Conservation (phyloP, 2,113 vertebrate species). For the Heteronetta atricapilla region DNA sequence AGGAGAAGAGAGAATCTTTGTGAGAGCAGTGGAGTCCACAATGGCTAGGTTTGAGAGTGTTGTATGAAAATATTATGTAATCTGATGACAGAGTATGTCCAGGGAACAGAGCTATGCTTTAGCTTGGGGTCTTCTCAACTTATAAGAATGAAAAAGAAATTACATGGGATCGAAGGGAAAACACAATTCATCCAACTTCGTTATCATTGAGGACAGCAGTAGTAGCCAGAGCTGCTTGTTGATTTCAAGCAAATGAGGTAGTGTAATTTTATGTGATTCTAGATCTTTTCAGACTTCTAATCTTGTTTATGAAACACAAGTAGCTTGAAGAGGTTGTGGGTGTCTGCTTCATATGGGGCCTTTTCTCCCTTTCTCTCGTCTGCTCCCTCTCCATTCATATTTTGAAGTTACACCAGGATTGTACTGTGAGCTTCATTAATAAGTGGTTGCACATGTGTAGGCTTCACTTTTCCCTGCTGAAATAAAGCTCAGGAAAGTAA, state of each 20-base stretch:
- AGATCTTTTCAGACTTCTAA: no score
- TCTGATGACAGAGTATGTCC: background rate
- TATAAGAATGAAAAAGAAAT: background rate
- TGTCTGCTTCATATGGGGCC: background rate
- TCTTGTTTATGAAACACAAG: background rate
- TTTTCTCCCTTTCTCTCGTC: background rate
- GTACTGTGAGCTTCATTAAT: background rate
- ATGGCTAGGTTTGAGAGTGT: background rate
- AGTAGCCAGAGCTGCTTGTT: background rate
- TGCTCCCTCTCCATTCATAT: background rate
- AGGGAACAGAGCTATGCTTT: background rate
- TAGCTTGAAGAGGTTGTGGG: background rate
- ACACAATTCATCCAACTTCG: background rate
- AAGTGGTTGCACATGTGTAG: background rate
- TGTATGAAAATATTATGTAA: background rate
- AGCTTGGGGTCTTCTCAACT: background rate
- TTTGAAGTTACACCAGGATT: background rate
- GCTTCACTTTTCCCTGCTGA: background rate
- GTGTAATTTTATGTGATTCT: background rate
- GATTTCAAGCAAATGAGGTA: background rate
- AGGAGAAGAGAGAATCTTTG: background rate
- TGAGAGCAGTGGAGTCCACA: background rate
- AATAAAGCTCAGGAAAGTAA: background rate
- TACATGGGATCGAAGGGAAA: background rate
- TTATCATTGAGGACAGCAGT: background rate